Percentiles rank a stretch among this genome's conserved stretches.
phyloP scores from a whole-genome alignment of 35 echinoderm and acorn worm genomes.

The Apostichopus californicus region DNA sequence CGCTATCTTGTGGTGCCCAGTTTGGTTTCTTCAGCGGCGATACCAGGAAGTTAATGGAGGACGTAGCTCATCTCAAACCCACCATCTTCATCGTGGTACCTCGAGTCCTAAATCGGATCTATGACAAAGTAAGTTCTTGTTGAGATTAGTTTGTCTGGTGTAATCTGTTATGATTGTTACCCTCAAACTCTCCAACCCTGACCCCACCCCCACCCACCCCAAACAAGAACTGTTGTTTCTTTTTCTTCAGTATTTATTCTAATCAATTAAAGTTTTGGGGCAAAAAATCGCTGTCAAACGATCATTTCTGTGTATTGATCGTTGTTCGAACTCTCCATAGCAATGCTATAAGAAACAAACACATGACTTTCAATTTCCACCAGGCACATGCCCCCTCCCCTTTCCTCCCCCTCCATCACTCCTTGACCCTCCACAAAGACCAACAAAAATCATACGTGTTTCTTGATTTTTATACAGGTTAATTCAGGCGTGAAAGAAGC shows the following conservation, averaged over 20 bases:
- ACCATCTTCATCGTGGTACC: conserved; percentile 77
- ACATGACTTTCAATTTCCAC: too few species aligned
- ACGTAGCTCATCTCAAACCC: conserved; percentile 71
- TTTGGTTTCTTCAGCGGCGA: conserved; percentile 83
- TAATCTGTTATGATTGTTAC: background rate
- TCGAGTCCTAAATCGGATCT: conserved; percentile 68
- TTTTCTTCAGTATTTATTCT: background rate
- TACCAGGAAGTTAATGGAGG: conserved; percentile 67
- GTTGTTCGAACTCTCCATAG: too few species aligned
- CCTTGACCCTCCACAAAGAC: too few species aligned
- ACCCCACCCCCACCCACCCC: background rate
- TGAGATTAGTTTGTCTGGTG: background rate
- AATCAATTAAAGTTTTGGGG: too few species aligned
- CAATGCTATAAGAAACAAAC: too few species aligned
- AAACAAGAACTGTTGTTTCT: background rate
- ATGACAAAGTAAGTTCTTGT: conserved; percentile 71
- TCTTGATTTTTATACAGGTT: conserved; percentile 21
- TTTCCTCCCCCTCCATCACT: too few species aligned
- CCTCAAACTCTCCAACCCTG: too few species aligned
- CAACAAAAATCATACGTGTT: too few species aligned
- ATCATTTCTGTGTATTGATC: too few species aligned
- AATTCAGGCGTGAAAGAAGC: conserved; percentile 63
- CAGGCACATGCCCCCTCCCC: too few species aligned
- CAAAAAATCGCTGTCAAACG: too few species aligned
- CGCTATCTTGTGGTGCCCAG: conserved; percentile 46